Percentiles rank a stretch among this genome's conserved stretches.
Evolutionary conservation across 2,888 invertebrate genomes (phyloP).

Genomic region (Melitaea athalia): DNA sequence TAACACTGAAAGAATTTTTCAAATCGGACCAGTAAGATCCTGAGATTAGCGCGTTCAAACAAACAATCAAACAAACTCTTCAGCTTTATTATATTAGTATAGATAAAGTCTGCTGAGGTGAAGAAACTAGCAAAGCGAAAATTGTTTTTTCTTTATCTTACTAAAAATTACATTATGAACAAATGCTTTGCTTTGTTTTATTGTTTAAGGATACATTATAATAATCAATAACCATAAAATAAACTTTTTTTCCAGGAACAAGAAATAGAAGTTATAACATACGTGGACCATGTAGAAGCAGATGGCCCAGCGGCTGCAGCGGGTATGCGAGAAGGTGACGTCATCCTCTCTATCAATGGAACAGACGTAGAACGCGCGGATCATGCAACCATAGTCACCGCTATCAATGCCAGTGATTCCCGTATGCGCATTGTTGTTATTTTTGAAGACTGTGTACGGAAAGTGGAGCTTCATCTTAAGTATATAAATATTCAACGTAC

Average conservation of each 20-base stretch:
- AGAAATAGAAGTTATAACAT: conserved; percentile 97
- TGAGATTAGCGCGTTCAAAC: too few relatives aligned
- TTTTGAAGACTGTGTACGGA: conserved; percentile 97
- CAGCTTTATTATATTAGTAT: too few relatives aligned
- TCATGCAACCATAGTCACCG: conserved; percentile 95
- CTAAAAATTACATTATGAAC: too few relatives aligned
- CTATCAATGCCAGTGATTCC: conserved; percentile 93
- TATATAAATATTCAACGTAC: conserved; percentile 94
- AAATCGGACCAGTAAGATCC: too few relatives aligned
- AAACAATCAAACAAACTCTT: too few relatives aligned
- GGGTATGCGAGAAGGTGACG: conserved; percentile 98
- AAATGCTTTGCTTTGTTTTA: too few relatives aligned
- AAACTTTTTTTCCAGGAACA: conserved; percentile 83
- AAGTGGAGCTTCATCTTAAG: conserved; percentile 95
- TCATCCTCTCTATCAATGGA: conserved; percentile 98
- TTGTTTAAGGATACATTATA: too few relatives aligned
- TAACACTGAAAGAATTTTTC: too few relatives aligned
- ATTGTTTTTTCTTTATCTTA: too few relatives aligned
- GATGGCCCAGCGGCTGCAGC: conserved; percentile 96
- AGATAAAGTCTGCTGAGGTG: neutral
- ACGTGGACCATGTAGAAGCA: conserved; percentile 97
- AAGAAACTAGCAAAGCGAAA: neutral
- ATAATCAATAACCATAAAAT: neutral
- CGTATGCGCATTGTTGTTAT: conserved; percentile 98
- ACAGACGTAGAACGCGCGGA: conserved; percentile 97